Conservation (phyloP, 2,113 vertebrate species). For the Potamarius usumacintae region DNA sequence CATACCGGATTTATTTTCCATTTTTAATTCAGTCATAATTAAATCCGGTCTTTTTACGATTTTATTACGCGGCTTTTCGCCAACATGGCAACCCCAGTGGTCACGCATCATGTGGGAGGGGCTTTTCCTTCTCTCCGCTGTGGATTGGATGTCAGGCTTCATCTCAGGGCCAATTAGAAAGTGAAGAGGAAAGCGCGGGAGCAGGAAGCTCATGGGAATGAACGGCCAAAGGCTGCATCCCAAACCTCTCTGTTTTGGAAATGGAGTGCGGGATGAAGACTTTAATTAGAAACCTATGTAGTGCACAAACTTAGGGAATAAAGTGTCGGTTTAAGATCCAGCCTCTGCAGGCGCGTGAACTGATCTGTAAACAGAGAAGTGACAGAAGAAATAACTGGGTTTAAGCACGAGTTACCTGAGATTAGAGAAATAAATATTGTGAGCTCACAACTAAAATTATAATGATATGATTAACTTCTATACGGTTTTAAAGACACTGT, state of each 20-base stretch:
- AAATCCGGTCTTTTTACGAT: background rate
- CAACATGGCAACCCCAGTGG: constrained; percentile 23
- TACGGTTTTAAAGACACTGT: background rate
- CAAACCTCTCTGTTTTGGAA: background rate
- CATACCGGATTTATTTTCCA: background rate
- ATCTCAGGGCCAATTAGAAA: constrained; percentile 23
- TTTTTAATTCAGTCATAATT: background rate
- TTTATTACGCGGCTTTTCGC: background rate
- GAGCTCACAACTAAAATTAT: background rate
- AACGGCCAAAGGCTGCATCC: background rate
- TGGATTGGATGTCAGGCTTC: constrained; percentile 15
- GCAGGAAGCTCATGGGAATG: background rate
- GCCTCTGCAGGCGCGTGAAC: background rate
- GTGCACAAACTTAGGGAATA: background rate
- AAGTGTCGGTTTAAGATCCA: background rate
- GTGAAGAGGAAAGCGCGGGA: background rate
- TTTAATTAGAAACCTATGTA: background rate
- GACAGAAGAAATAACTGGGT: too few species aligned
- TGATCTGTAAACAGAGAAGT: background rate
- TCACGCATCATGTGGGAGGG: background rate
- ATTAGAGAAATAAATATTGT: background rate
- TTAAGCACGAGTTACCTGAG: background rate
- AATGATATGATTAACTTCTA: accelerated
- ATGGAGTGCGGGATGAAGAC: background rate
- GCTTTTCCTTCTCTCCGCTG: background rate